These are phyloP conservation scores for Procambarus virginalis DNA, from an alignment of 1,140 invertebrate genomes.

Conservation along the genomic window DNA sequence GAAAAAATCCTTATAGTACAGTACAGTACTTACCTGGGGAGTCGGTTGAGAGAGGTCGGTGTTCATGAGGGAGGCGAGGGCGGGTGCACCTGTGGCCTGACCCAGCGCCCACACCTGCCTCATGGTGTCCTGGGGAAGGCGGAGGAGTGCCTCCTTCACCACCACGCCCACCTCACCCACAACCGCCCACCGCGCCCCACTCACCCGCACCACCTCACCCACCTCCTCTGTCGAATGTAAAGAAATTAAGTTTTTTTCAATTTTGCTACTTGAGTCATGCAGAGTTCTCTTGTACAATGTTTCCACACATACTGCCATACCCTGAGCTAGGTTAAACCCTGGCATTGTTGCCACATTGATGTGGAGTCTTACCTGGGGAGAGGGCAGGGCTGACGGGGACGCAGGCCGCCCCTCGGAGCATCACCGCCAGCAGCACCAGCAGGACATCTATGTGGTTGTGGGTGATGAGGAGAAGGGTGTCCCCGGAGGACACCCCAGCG, in stretches of 20 bases:
- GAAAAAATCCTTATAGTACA: no score
- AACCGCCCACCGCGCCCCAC: constrained; percentile 25
- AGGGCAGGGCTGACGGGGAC: constrained; percentile 36
- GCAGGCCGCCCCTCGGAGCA: constrained; percentile 3
- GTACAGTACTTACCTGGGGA: background rate
- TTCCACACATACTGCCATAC: no score
- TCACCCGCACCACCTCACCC: constrained; percentile 4
- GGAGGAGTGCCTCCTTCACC: background rate
- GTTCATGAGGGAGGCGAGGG: background rate
- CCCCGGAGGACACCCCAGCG: constrained; percentile 25
- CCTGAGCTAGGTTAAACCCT: no score
- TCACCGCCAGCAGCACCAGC: background rate
- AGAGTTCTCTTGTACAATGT: no score
- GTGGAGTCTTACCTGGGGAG: constrained; percentile 9
- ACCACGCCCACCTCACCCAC: constrained; percentile 7
- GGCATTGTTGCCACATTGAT: no score
- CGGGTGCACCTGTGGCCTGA: background rate
- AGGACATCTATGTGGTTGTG: constrained; percentile 38
- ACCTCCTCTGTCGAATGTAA: constrained; percentile 32
- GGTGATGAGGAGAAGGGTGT: background rate
- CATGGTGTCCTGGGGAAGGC: background rate
- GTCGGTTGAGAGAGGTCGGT: background rate
- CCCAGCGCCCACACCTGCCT: constrained; percentile 25
- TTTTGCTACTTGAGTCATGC: no score
- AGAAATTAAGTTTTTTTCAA: no score